Evolutionary conservation across 2,113 vertebrate genomes (phyloP).

Genomic region (Gyps fulvus): DNA sequence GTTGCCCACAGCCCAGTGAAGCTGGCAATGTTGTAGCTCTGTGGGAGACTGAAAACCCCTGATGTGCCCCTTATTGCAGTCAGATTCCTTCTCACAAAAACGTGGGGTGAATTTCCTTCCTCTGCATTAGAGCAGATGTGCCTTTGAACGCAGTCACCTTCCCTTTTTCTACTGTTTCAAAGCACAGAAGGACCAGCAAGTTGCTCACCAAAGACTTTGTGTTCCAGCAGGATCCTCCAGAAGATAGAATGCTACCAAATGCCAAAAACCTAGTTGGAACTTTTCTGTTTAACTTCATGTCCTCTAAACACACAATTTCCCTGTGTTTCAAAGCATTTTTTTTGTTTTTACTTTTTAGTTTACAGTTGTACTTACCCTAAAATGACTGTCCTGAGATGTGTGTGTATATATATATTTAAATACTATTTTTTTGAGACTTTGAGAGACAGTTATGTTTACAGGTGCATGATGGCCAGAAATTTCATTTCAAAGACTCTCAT

Average conservation of each 20-base stretch:
- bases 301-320: background rate
- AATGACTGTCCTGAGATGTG: background rate
- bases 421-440: background rate
- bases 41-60: background rate
- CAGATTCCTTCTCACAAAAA: background rate
- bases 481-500: background rate
- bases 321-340: background rate
- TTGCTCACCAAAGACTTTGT: background rate
- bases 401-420: background rate
- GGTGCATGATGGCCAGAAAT: background rate
- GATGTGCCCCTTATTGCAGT: background rate
- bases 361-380: background rate
- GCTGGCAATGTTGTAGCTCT: background rate
- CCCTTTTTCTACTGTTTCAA: background rate
- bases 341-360: background rate
- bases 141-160: rapidly evolving
- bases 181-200: background rate
- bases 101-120: background rate
- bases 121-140: background rate
- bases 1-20: background rate
- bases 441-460: background rate
- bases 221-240: background rate
- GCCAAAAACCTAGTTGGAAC: background rate
- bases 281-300: background rate
- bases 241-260: background rate